Evolutionary conservation across 2,888 invertebrate genomes (phyloP).

Genomic region (Cataglyphis rosenhaueri): DNA sequence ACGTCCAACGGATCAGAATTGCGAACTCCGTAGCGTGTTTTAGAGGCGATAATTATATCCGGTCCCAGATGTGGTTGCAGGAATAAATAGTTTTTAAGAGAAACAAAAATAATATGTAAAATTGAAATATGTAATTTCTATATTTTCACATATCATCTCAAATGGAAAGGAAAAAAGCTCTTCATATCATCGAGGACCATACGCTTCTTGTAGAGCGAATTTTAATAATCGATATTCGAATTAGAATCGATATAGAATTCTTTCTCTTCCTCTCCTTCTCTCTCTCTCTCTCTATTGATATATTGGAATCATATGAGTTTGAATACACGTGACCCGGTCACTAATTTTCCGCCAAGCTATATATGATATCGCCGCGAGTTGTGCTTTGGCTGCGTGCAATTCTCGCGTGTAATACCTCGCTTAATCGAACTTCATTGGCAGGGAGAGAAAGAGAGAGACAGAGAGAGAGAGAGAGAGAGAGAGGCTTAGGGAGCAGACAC

Average conservation of each 20-base stretch:
- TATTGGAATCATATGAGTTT: background rate
- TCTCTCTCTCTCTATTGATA: background rate
- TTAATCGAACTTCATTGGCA: constrained; percentile 72
- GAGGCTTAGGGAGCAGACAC: constrained; percentile 43
- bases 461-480: background rate
- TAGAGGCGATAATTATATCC: background rate
- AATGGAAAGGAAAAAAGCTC: background rate
- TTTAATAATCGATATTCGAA: background rate
- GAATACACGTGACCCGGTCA: constrained; percentile 15
- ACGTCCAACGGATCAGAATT: constrained; percentile 36
- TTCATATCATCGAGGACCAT: background rate
- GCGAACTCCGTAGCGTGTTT: constrained; percentile 1
- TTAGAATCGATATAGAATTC: background rate
- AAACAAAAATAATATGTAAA: background rate
- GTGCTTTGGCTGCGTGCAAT: constrained; percentile 45
- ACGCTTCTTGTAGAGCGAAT: background rate
- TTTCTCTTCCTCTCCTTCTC: background rate
- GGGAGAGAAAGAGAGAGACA: background rate
- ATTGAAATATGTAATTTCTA: background rate
- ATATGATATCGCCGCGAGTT: constrained; percentile 34
- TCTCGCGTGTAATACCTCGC: constrained; percentile 63
- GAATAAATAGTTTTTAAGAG: background rate
- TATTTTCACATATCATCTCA: background rate
- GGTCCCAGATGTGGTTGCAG: background rate
- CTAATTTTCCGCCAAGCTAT: constrained; percentile 48